A percentile compares a stretch with the other conserved stretches of the same genome.
Evolutionary conservation across 2,797 vertebrate genomes (phyloP).

Genomic region (Mormyrops boulengeri): DNA sequence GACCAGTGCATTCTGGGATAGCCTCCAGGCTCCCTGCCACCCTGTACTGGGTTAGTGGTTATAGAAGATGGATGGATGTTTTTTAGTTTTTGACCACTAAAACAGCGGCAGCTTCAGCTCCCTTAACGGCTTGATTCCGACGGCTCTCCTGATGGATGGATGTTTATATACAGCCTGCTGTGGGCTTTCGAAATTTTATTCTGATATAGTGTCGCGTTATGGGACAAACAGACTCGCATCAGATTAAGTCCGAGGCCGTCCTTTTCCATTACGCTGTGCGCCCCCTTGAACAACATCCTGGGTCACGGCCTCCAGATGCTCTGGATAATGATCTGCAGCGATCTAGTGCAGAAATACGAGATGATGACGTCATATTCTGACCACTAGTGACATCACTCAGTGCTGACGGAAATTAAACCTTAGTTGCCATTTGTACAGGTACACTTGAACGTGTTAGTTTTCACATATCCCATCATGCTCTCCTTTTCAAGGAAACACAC

Average conservation of each 20-base stretch:
- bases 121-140: neutral
- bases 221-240: neutral
- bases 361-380: neutral
- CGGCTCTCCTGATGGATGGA: neutral
- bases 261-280: neutral
- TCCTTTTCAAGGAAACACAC: neutral
- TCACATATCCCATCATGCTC: neutral
- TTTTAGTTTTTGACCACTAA: neutral
- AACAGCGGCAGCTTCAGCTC: neutral
- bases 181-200: neutral
- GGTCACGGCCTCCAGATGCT: neutral
- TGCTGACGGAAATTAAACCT: neutral
- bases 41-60: neutral
- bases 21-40: neutral
- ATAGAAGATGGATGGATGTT: neutral
- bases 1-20: neutral
- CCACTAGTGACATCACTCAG: neutral
- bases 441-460: neutral
- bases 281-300: neutral
- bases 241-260: neutral
- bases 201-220: neutral
- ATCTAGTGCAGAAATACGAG: neutral
- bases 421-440: neutral
- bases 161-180: neutral
- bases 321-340: neutral